Evolutionary conservation across 2,113 vertebrate species (phyloP).

Genomic region (Vicugna pacos): DNA sequence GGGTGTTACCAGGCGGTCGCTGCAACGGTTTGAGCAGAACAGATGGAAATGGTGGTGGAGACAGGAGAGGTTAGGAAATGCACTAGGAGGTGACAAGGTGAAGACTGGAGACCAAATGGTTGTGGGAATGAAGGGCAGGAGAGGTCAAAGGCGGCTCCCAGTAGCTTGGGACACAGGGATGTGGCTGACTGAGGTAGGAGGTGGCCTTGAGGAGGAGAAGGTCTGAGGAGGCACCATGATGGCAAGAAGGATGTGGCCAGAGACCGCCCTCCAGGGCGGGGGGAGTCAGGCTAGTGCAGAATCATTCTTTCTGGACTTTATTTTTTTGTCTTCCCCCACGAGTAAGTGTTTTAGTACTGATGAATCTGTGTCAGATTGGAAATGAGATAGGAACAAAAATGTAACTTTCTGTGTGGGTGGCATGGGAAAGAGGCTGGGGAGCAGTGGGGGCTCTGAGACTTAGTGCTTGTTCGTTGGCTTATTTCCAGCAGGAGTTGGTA

Average conservation of each 20-base stretch:
- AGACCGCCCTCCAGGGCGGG: accelerated
- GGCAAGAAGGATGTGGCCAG: too few species aligned
- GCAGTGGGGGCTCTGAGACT: background rate
- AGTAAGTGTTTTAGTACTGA: background rate
- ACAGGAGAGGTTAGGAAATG: background rate
- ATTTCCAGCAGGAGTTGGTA: background rate
- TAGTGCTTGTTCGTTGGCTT: background rate
- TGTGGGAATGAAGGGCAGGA: background rate
- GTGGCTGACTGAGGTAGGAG: background rate
- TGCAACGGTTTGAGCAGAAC: background rate
- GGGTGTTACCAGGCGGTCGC: background rate
- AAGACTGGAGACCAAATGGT: background rate
- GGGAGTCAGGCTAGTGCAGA: too few species aligned
- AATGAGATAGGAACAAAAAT: background rate
- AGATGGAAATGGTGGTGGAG: background rate
- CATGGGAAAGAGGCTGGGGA: too few species aligned
- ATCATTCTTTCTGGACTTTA: background rate
- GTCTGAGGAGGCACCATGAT: background rate
- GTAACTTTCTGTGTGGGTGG: background rate
- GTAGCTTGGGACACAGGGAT: background rate
- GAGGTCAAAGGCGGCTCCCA: background rate
- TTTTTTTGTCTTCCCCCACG: background rate
- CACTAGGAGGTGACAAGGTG: background rate
- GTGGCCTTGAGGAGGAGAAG: background rate
- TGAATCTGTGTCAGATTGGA: background rate